These are phyloP conservation scores for Lucilia sericata DNA, from an alignment of 1,140 invertebrate genomes.

Conservation along the genomic window DNA sequence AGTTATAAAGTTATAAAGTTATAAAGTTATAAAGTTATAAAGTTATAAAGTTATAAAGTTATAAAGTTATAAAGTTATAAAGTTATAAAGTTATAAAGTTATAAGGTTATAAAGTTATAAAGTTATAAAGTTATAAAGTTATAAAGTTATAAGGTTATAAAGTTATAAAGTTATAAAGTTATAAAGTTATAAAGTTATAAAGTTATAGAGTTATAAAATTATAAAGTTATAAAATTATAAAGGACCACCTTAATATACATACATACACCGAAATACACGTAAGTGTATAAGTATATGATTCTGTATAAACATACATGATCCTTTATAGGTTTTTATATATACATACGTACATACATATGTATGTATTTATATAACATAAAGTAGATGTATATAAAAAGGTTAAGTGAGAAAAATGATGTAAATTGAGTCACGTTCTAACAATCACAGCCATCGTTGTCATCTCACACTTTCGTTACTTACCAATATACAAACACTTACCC, in stretches of 20 bases:
- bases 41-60: too few species aligned
- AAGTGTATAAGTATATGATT: constrained; percentile 17
- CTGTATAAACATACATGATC: constrained; percentile 9
- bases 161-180: too few species aligned
- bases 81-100: too few species aligned
- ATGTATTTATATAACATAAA: not conserved
- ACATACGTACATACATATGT: too few species aligned
- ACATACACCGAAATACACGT: not conserved
- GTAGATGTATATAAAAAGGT: not conserved
- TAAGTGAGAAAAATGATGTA: constrained; percentile 44
- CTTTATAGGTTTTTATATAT: not conserved
- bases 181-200: too few species aligned
- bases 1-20: too few species aligned
- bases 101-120: too few species aligned
- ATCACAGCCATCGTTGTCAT: constrained; percentile 32
- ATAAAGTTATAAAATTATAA: not conserved
- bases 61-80: too few species aligned
- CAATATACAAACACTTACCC: not conserved
- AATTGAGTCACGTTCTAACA: constrained; percentile 42
- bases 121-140: too few species aligned
- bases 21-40: too few species aligned
- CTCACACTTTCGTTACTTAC: not conserved
- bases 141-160: too few species aligned
- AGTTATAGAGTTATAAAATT: not conserved
- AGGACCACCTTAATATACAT: not conserved